Percentiles rank a stretch among this genome's conserved stretches.
Evolutionary conservation across 2,888 invertebrate species (phyloP).

Genomic region (Amphiduros pacificus): DNA sequence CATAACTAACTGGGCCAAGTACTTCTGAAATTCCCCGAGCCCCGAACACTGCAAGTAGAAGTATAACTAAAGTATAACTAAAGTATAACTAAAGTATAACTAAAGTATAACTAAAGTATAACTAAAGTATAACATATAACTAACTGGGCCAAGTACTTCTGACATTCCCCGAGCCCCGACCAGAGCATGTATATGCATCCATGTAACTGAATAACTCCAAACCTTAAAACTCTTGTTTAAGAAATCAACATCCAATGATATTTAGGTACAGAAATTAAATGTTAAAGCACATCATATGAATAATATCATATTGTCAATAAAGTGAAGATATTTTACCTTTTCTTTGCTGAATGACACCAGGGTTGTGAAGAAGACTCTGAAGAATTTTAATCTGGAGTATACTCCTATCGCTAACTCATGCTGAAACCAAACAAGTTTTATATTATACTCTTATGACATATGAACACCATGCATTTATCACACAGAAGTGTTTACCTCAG

Average conservation of each 20-base stretch:
- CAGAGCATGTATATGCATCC: not conserved
- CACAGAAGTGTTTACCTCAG: no score
- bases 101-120: constrained; percentile 69
- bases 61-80: no score
- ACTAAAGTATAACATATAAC: no score
- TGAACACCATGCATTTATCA: no score
- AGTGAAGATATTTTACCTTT: constrained; percentile 55
- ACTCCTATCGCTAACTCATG: constrained; percentile 59
- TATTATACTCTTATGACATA: no score
- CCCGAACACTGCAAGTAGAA: constrained; percentile 47
- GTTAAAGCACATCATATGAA: not conserved
- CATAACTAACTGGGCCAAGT: constrained; percentile 72
- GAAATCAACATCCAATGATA: no score
- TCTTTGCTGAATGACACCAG: constrained; percentile 69
- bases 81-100: constrained; percentile 74
- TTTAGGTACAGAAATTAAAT: not conserved
- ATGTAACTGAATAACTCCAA: no score
- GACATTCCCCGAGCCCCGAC: constrained; percentile 70
- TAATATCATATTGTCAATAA: no score
- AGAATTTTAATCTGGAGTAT: constrained; percentile 78
- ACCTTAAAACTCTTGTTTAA: no score
- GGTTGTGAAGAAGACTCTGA: constrained; percentile 82
- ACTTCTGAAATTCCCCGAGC: constrained; percentile 77
- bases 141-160: constrained; percentile 78
- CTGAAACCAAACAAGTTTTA: constrained; percentile 41